These are phyloP conservation scores for Onychostruthus taczanowskii DNA, from an alignment of 2,113 vertebrate species.

Conservation along the genomic window DNA sequence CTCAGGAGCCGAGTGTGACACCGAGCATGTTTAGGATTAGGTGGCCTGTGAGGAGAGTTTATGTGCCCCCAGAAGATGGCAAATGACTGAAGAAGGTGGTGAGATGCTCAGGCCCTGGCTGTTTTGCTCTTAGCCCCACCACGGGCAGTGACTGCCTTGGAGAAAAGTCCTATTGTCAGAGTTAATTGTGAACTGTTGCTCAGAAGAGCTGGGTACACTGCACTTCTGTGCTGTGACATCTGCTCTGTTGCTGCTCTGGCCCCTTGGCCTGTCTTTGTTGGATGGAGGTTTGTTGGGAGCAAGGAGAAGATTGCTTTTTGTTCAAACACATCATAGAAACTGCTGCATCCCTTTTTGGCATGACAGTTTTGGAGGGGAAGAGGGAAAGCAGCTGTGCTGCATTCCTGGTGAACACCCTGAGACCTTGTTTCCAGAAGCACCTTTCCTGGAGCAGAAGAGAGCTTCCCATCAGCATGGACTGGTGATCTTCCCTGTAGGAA, in stretches of 20 bases:
- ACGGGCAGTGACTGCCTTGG: background rate
- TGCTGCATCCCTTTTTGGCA: background rate
- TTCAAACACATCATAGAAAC: background rate
- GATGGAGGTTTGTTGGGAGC: background rate
- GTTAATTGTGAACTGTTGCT: background rate
- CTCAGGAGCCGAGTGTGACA: background rate
- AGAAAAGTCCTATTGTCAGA: background rate
- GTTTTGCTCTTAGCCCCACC: background rate
- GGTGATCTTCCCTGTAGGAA: background rate
- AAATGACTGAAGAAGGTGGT: background rate
- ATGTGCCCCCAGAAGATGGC: background rate
- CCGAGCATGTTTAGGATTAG: background rate
- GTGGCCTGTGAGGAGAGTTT: background rate
- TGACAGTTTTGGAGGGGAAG: background rate
- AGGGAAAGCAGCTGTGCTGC: background rate
- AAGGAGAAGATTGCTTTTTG: background rate
- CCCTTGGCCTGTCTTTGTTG: background rate
- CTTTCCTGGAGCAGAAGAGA: background rate
- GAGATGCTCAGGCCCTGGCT: background rate
- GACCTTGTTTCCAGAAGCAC: background rate
- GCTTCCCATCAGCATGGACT: background rate
- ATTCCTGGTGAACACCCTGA: background rate
- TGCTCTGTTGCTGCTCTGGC: background rate
- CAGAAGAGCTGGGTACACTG: background rate
- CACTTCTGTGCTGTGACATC: background rate